Base-by-base conservation (phyloP, 2,113 vertebrate genomes). In the Haemorhous mexicanus region DNA sequence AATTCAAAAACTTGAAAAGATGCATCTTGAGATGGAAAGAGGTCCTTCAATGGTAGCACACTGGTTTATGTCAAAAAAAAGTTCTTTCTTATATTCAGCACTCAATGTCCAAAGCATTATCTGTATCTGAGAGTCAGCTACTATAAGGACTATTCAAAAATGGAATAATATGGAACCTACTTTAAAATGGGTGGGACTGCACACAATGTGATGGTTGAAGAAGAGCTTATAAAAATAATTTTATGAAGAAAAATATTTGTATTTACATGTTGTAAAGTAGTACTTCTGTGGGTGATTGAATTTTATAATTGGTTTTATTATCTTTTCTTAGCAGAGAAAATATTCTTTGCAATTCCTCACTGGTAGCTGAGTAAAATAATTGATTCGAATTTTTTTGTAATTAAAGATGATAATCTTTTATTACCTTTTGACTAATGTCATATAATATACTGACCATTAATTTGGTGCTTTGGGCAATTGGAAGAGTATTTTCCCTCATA, bases 261-360 rank as follows among this genome's bases (percentile, higher is more conserved):
- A 33, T 78, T 94, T 87, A 35, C 35, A 16, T 44, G 5, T 62
- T 81, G 11, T 37, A 39, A 52, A 76, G 39, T 46, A 63, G 35
- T 61, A 27, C 9, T 84, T 83, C 52, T 52, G 6, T 49, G 24
- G 49, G 16, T 35, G 5, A 5, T 35, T 52, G 53, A 56, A 37
- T 80, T 64, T 84, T 95, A 58, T 69, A 77, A 84, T 91, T 80
- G 37, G 41, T 69, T 93, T 89, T 80, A 81, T 76, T 84, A 76
- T 83, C 79, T 59, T 59, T 59, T 75, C 78, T 53, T 56, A 76
- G 18, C 39, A 77, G 67, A 55, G 78, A 82, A 76, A 32, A 20
- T 82, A 16, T 24, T 47, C 27, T 68, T 84, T 91, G 69, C 24
- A 74, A n/a, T 62, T 81, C 26, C 27, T 74, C 39, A 46, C 27